Percentiles rank a stretch among this genome's conserved stretches.
Conservation (phyloP, 1,140 invertebrate species). For the Drosophila santomea region DNA sequence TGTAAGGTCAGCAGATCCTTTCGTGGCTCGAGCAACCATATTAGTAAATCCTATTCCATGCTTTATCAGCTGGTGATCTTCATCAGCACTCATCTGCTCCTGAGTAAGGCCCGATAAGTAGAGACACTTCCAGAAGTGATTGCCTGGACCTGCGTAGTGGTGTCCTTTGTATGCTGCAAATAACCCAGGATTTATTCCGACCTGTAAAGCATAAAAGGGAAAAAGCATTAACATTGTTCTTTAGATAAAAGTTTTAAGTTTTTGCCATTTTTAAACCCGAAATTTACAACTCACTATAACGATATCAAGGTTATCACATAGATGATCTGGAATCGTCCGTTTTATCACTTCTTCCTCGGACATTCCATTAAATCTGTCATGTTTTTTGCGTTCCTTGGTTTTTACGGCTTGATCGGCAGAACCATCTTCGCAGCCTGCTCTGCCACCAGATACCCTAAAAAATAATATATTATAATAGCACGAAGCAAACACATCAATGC, state of each 20-base stretch:
- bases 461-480: no score
- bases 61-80: slow-evolving; percentile 96
- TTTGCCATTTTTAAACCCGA: slow-evolving; percentile 22
- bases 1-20: slow-evolving; percentile 97
- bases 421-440: slow-evolving; percentile 1
- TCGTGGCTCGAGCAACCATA: slow-evolving; percentile 97
- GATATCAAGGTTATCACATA: slow-evolving; percentile 96
- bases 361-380: slow-evolving; percentile 98
- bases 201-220: slow-evolving; percentile 86
- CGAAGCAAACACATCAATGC: no score
- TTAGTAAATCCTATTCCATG: slow-evolving; percentile 99
- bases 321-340: slow-evolving; percentile 96
- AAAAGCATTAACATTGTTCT: neutral
- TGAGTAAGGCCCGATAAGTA: slow-evolving; percentile 96
- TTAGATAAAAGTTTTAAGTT: neutral
- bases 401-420: slow-evolving; percentile 80
- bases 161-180: slow-evolving; percentile 99
- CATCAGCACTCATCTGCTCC: slow-evolving; percentile 97
- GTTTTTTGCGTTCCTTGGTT: slow-evolving; percentile 94
- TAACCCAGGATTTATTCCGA: slow-evolving; percentile 98
- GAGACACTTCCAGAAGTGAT: slow-evolving; percentile 99
- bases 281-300: slow-evolving; percentile 95
- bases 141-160: slow-evolving; percentile 98
- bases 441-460: slow-evolving; percentile 12
- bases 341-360: slow-evolving; percentile 97